phyloP scores from a whole-genome alignment of 2,888 invertebrate genomes.

The Nomada goodeniana region DNA sequence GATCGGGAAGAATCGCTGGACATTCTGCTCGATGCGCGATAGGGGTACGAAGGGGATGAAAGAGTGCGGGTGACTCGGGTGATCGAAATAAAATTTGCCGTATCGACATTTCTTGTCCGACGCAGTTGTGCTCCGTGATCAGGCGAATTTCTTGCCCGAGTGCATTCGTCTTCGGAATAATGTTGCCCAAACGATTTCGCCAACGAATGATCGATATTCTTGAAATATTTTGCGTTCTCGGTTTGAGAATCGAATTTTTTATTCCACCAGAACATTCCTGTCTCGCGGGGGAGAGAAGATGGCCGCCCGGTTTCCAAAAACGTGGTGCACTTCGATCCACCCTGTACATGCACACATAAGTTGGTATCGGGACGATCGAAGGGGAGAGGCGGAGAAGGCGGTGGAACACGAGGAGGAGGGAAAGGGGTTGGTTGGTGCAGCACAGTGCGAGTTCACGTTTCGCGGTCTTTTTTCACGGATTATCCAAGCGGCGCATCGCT shows the following conservation, averaged over 20 bases:
- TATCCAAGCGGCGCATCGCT: conserved; percentile 84
- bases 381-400: conserved; percentile 33
- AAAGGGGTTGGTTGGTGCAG: conserved; percentile 63
- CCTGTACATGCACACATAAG: conserved; percentile 40
- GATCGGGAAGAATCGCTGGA: background rate
- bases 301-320: conserved; percentile 42
- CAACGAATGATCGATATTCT: too few species aligned
- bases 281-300: background rate
- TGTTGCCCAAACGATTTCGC: too few species aligned
- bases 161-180: too few species aligned
- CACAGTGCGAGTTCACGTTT: conserved; percentile 80
- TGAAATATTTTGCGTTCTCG: too few species aligned
- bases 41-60: background rate
- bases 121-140: too few species aligned
- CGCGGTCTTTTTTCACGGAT: conserved; percentile 80
- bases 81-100: too few species aligned
- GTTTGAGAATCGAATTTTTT: too few species aligned
- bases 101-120: too few species aligned
- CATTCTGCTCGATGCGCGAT: background rate
- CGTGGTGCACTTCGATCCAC: conserved; percentile 54
- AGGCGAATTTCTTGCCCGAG: too few species aligned
- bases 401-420: conserved; percentile 30
- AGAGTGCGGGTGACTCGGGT: background rate
- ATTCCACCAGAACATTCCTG: background rate
- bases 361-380: conserved; percentile 50